Percentiles rank a stretch among this genome's conserved stretches.
These are phyloP conservation scores for Dioctria rufipes DNA, from an alignment of 2,888 invertebrate species.

Conservation along the genomic window DNA sequence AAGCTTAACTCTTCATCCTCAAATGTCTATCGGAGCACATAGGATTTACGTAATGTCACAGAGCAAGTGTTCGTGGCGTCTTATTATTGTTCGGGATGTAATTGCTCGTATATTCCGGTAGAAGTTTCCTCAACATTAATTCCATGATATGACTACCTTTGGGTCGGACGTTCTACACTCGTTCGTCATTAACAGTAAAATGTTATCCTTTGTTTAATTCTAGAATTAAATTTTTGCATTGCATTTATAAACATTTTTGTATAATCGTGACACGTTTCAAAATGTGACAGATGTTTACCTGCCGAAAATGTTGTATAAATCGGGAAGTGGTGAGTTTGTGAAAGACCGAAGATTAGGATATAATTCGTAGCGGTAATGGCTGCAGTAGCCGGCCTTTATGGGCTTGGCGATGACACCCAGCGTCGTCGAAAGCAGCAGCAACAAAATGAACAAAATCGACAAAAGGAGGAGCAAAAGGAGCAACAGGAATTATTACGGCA, in stretches of 20 bases:
- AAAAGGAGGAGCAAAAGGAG: slow-evolving; percentile 36
- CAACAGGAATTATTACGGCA: slow-evolving; percentile 47
- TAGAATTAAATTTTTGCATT: too few species aligned
- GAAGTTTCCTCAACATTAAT: neutral
- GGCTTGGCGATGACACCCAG: slow-evolving; percentile 82
- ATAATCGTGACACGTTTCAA: slow-evolving; percentile 18
- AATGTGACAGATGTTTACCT: slow-evolving; percentile 22
- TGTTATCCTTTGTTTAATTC: too few species aligned
- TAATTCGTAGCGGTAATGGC: slow-evolving; percentile 73
- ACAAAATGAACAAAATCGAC: slow-evolving; percentile 35
- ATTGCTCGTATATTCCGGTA: neutral
- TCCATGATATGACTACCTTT: slow-evolving; percentile 1
- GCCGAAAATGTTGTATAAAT: slow-evolving; percentile 22
- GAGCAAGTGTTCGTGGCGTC: neutral
- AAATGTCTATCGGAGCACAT: neutral
- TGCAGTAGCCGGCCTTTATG: slow-evolving; percentile 85
- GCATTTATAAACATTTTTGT: neutral
- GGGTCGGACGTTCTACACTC: neutral
- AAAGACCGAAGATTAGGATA: slow-evolving; percentile 2
- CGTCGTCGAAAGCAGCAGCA: slow-evolving; percentile 67
- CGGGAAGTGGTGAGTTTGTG: slow-evolving; percentile 23
- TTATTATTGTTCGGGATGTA: neutral
- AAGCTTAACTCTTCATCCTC: neutral
- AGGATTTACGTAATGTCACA: slow-evolving; percentile 24
- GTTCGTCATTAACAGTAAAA: neutral